A percentile compares a stretch with the other conserved stretches of the same genome.
Evolutionary conservation across 2,888 invertebrate genomes (phyloP).

Genomic region (Syritta pipiens): DNA sequence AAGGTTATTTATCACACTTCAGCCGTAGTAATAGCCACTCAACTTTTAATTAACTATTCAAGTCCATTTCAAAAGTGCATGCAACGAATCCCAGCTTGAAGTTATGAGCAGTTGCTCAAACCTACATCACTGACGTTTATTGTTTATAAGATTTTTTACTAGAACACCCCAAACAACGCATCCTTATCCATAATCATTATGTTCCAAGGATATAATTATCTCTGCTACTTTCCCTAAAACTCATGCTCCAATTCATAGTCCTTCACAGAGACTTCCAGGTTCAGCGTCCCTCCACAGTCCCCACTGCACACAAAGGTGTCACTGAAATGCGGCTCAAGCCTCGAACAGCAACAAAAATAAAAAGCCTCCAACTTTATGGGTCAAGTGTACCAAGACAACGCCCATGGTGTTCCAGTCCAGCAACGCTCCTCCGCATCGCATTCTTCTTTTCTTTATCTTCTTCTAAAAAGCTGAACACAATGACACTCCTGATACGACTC

Average conservation of each 20-base stretch:
- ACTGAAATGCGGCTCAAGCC: background rate
- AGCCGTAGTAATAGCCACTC: too few relatives aligned
- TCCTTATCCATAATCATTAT: slow-evolving; percentile 13
- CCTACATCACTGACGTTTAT: too few relatives aligned
- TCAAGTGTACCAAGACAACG: slow-evolving; percentile 54
- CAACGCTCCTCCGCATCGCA: too few relatives aligned
- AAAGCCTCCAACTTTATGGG: slow-evolving; percentile 35
- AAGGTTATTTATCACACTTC: too few relatives aligned
- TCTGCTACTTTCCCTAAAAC: too few relatives aligned
- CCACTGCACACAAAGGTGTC: background rate
- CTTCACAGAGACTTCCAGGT: slow-evolving; percentile 1
- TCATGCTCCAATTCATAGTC: background rate
- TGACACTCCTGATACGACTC: slow-evolving; percentile 49
- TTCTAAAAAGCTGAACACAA: slow-evolving; percentile 26
- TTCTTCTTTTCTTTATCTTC: too few relatives aligned
- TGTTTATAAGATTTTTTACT: too few relatives aligned
- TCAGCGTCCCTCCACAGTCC: background rate
- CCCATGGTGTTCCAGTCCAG: slow-evolving; percentile 48
- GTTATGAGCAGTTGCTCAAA: too few relatives aligned
- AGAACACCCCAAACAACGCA: background rate
- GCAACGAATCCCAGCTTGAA: too few relatives aligned
- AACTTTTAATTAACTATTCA: too few relatives aligned
- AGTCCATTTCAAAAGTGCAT: too few relatives aligned
- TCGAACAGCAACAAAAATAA: slow-evolving; percentile 1
- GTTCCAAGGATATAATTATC: slow-evolving; percentile 19